Conservation (phyloP, 2,888 invertebrate genomes). For the Galerucella pusilla region DNA sequence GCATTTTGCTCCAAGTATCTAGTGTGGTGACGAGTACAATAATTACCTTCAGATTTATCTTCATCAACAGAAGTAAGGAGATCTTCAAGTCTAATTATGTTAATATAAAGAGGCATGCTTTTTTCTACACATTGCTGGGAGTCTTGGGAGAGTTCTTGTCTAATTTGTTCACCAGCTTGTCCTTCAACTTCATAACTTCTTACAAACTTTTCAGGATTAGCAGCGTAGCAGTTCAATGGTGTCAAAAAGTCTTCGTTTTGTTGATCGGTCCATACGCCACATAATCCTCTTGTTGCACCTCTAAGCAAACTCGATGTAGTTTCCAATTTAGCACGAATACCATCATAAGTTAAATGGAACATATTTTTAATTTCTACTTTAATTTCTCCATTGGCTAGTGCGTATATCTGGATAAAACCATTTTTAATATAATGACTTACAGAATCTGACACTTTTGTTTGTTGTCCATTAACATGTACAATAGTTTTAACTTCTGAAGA, state of each 20-base stretch:
- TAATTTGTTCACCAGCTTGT: constrained; percentile 57
- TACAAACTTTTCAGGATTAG: constrained; percentile 68
- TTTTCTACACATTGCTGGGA: constrained; percentile 59
- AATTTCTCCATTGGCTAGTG: constrained; percentile 68
- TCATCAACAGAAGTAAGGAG: not conserved
- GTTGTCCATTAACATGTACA: constrained; percentile 66
- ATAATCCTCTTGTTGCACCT: constrained; percentile 72
- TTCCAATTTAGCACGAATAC: constrained; percentile 67
- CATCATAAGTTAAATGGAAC: constrained; percentile 71
- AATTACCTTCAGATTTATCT: not conserved
- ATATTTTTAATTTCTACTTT: constrained; percentile 68
- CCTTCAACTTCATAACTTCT: constrained; percentile 70
- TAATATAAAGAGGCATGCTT: constrained; percentile 57
- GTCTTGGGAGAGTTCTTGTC: constrained; percentile 60
- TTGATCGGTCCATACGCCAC: constrained; percentile 74
- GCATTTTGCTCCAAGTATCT: constrained; percentile 68
- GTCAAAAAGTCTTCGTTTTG: constrained; percentile 70
- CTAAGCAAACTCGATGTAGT: constrained; percentile 64
- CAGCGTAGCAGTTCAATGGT: constrained; percentile 69
- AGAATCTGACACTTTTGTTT: constrained; percentile 56
- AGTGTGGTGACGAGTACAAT: constrained; percentile 63
- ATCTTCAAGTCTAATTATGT: constrained; percentile 61
- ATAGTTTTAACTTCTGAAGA: constrained; percentile 53
- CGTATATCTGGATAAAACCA: constrained; percentile 64
- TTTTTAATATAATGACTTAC: constrained; percentile 55